Evolutionary conservation across 2,888 invertebrate species (phyloP), one percentile per base, ranked within the genome.

Genomic region (Drosophila longiperda): DNA sequence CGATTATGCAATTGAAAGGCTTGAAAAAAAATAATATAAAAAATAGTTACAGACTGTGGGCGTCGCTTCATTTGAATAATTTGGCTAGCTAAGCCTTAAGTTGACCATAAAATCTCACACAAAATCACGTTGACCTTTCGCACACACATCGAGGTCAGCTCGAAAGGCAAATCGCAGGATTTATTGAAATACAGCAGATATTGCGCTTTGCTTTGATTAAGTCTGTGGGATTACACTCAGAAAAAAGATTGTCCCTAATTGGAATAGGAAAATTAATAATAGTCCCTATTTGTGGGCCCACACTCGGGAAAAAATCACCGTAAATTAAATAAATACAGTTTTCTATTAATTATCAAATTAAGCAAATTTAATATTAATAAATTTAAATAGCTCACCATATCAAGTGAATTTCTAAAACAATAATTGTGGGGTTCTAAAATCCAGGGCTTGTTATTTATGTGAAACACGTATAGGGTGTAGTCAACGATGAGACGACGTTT

Each of bases 101-200:
- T 45, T 45, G 7, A 20, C 20, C 45, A 45, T 20, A 45, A 15
- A 45, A 20, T 15, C 8, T 12, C 45, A 23, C 23, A 20, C 38
- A 53, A 49, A 69, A 55, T 63, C 65, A 68, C 59, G 52, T 72
- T 75, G 80, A 78, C 76, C 72, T 78, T 78, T 80, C 62, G 20
- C 76, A 72, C 72, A 65, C 72, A 50, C 62, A 54, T 48, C 72
- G 72, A 80, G 80, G 80, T 72, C 72, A 67, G 12, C 58, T 42
- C 23, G 63, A 33, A 26, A 15, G 32, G 34, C 26, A 60, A 34
- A n/a, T 23, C 8, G 8, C 5, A 45, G 45, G 45, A 45, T 23
- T 45, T 23, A 23, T 45, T 23, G 23, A 45, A 23, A 23, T 23
- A 45, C 23, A 20, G 12, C 8, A 23, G 15, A 45, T 23, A 8